Base-by-base conservation (phyloP, 1,140 invertebrate genomes). In the Melitaea cinxia region DNA sequence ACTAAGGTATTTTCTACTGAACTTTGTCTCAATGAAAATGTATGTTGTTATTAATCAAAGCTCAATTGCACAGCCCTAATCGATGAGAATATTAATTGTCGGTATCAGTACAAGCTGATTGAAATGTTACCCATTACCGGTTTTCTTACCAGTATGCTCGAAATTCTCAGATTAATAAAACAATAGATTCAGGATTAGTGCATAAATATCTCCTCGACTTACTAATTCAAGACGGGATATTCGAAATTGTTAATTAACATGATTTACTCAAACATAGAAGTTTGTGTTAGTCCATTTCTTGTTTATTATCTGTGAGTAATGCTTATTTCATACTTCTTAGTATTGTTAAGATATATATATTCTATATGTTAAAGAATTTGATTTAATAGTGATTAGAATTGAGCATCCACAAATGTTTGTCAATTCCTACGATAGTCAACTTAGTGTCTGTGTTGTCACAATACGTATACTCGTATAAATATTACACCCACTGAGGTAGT, bases 141-240 rank as follows among this genome's bases (percentile, higher is more conserved):
- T 65, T 28, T 10, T 28, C 33, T 42, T 42, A 17, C 47, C 54
- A 54, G 60, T 66, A 49, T 59, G 39, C 39, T 49, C 47, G 56
- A 59, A 66, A 66, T 66, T 47, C 50, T 30, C 7, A 55, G 57
- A 66, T 59, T 66, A 66, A 45, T 66, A 66, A 66, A 60, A 66
- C 64, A 60, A 56, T 49, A 58, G 30, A 53, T 49, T 30, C 37
- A 47, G 56, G 23, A 33, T 55, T 21, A 59, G 64, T 65, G 55
- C 49, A 60, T 66, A 66, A 66, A 66, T 66, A 55, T 59, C 50
- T 1, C 37, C 28, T 54, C 15, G 62, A 52, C 45, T 64, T 26
- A 35, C 30, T 58, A 65, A 65, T 58, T 64, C 54, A 42, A 35
- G 39, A 39, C 33, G 54, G 37, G 28, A 37, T 57, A 57, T 57